These are phyloP conservation scores for Mobula hypostoma DNA, from an alignment of 2,113 vertebrate species.

Conservation along the genomic window DNA sequence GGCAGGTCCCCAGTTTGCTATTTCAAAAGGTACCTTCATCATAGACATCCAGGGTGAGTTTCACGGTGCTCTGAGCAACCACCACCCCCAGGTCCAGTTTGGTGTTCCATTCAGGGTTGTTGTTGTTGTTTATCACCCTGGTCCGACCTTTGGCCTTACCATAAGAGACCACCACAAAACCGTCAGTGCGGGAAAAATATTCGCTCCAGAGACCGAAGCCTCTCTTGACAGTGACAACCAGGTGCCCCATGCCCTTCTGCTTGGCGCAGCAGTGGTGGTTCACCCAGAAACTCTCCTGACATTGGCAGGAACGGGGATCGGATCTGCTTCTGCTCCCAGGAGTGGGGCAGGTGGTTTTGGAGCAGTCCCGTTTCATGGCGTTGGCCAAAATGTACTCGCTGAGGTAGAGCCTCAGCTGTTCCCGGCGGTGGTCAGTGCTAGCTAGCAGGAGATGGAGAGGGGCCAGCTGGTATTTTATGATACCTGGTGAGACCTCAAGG, in stretches of 20 bases:
- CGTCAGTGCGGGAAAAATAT: too few relatives aligned
- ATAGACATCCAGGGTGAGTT: too few relatives aligned
- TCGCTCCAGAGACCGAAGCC: conserved; percentile 39
- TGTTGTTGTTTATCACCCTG: too few relatives aligned
- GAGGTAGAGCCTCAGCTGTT: conserved; percentile 39
- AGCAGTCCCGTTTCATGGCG: conserved; percentile 50
- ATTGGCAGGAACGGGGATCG: conserved; percentile 4
- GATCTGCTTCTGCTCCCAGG: conserved; percentile 8
- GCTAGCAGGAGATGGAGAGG: conserved; percentile 57
- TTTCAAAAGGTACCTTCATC: too few relatives aligned
- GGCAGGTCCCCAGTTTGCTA: too few relatives aligned
- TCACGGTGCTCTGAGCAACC: too few relatives aligned
- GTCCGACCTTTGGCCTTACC: too few relatives aligned
- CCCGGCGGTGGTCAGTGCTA: conserved; percentile 45
- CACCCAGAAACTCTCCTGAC: conserved; percentile 40
- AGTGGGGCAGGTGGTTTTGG: not conserved
- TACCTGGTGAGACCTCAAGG: conserved; percentile 55
- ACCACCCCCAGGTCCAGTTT: too few relatives aligned
- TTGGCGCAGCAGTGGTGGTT: conserved; percentile 63
- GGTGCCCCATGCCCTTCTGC: conserved; percentile 51
- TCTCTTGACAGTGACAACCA: conserved; percentile 52
- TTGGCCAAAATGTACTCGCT: conserved; percentile 52
- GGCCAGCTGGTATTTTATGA: conserved; percentile 58
- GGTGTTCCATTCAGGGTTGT: too few relatives aligned
- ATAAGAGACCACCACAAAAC: too few relatives aligned